Evolutionary conservation across 2,113 vertebrate genomes (phyloP), one percentile per base, ranked within the genome.

Genomic region (Electrona antarctica): DNA sequence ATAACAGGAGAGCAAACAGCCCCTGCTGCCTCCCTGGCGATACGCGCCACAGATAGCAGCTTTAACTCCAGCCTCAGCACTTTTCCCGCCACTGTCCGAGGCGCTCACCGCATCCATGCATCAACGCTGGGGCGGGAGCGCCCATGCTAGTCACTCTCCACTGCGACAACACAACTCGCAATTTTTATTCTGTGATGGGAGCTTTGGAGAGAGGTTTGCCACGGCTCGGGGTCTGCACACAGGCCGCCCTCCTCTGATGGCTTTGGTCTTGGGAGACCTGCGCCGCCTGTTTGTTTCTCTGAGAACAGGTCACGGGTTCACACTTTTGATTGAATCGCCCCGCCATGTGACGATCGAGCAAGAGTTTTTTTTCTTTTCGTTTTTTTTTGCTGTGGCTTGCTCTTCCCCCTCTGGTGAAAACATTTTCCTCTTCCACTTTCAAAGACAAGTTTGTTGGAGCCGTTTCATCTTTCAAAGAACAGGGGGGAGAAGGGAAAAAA

Each of bases 31-130:
- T 84, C 76, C 79, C 85, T 45, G 60, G 87, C 83, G 88, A 87
- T 87, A 85, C 87, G 81, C 81, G 88, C 85, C 84, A 87, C 79
- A 90, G 87, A 88, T 90, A 90, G 89, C 88, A 60, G 86, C 88
- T 91, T 21, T 90, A 75, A 88, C 88, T 89, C 82, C 87, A 85
- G 77, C 87, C 88, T 90, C 90, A 90, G 88, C 90, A 91, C 86
- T 89, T 90, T 90, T 80, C 77, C 87, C 74, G 83, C 86, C 33
- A 78, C 86, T 79, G 88, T 90, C 88, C 80, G 46, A 88, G 78
- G 60, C 82, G 45, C 62, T 88, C 85, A 73, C 84, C 60, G 82
- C 84, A 79, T 89, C 88, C 51, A 85, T 88, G 86, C 77, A 88
- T 88, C 88, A 90, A 73, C 64, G 74, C 54, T 41, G 33, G 33